Evolutionary conservation across 2,888 invertebrate species (phyloP).

Genomic region (Hirtodrosophila cameraria): DNA sequence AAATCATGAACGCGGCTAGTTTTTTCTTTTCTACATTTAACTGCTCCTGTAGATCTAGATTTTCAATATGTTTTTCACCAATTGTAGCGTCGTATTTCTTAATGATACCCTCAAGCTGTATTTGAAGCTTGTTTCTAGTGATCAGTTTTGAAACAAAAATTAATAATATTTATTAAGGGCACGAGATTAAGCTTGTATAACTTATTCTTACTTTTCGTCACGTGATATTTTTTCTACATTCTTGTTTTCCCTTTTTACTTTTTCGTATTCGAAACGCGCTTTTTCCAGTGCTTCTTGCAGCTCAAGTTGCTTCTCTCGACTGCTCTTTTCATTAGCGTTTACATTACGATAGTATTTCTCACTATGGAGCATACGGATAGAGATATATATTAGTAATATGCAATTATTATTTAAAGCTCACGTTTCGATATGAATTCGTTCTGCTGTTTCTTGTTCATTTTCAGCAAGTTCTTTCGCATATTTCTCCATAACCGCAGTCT

Average conservation of each 20-base stretch:
- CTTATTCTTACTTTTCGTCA: conserved; percentile 76
- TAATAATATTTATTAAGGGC: too few species aligned
- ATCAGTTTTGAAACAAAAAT: not conserved
- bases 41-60: conserved; percentile 62
- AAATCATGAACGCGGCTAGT: conserved; percentile 68
- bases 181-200: too few species aligned
- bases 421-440: not conserved
- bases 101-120: conserved; percentile 77
- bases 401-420: too few species aligned
- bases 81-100: conserved; percentile 81
- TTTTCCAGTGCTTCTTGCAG: conserved; percentile 64
- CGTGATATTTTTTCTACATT: conserved; percentile 64
- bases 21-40: conserved; percentile 55
- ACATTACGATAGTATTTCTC: conserved; percentile 60
- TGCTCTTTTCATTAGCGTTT: conserved; percentile 52
- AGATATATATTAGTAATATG: not conserved
- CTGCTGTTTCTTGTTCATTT: conserved; percentile 43
- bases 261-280: conserved; percentile 46
- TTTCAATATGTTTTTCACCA: conserved; percentile 77
- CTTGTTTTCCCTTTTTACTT: conserved; percentile 55
- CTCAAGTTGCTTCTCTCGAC: conserved; percentile 63
- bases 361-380: conserved; percentile 48
- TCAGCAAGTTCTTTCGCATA: conserved; percentile 18
- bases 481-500: conserved; percentile 22
- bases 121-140: conserved; percentile 75